Conservation (phyloP, 2,797 vertebrate genomes). For the Chrosomus eos region DNA sequence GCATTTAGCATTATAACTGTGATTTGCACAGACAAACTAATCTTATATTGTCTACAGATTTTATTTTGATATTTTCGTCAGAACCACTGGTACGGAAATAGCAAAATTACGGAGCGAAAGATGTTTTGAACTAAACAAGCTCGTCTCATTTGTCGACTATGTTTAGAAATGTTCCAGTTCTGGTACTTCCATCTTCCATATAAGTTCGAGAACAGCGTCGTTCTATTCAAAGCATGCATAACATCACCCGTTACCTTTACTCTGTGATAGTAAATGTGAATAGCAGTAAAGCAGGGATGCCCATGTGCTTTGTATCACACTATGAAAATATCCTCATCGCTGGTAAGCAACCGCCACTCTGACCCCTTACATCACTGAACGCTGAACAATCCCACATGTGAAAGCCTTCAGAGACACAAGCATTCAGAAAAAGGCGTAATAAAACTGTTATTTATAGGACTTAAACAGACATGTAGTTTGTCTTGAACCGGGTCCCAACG, state of each 20-base stretch:
- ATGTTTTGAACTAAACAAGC: conserved; percentile 69
- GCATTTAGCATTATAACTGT: neutral
- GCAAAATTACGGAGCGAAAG: conserved; percentile 68
- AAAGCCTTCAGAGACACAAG: conserved; percentile 70
- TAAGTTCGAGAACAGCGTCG: neutral
- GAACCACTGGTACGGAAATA: conserved; percentile 69
- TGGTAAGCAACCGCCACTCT: conserved; percentile 3
- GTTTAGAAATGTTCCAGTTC: conserved; percentile 65
- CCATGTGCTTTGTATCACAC: conserved; percentile 51
- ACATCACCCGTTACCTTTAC: conserved; percentile 24
- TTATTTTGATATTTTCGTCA: conserved; percentile 52
- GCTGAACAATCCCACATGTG: conserved; percentile 64
- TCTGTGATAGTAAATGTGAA: conserved; percentile 43
- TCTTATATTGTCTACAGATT: neutral
- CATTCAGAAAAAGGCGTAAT: conserved; percentile 78
- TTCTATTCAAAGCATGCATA: neutral
- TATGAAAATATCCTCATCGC: conserved; percentile 35
- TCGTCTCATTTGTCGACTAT: conserved; percentile 63
- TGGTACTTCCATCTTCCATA: conserved; percentile 61
- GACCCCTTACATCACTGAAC: conserved; percentile 47
- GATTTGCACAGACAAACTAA: neutral
- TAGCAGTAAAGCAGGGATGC: conserved; percentile 11
- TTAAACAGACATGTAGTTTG: conserved; percentile 81
- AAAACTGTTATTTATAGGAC: conserved; percentile 83
- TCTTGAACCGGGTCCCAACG: conserved; percentile 77